Evolutionary conservation across 37 sponge, comb jelly and placozoan genomes (phyloP).

Genomic region (Halisarca cf. caerulea): DNA sequence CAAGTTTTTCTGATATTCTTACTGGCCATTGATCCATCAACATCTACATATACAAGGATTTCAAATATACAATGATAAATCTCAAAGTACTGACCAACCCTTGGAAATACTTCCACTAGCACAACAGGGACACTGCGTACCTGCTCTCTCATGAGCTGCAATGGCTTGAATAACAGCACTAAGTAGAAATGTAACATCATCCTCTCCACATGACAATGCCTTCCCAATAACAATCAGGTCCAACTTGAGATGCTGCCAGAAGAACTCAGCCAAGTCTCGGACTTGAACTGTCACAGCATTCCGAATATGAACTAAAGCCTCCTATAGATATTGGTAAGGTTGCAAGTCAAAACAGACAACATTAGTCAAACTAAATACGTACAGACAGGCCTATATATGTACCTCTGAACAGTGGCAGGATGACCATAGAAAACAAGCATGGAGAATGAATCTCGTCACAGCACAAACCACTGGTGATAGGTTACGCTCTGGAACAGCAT

Average conservation of each 20-base stretch:
- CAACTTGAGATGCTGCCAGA: not conserved
- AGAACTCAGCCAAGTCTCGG: conserved; percentile 2
- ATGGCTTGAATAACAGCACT: not conserved
- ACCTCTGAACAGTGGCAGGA: conserved; percentile 11
- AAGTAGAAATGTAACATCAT: not conserved
- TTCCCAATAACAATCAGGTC: not conserved
- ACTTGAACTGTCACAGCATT: not conserved
- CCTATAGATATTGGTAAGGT: not conserved
- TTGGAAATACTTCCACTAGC: too few relatives aligned
- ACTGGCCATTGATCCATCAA: conserved; percentile 5
- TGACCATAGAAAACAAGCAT: conserved; percentile 23
- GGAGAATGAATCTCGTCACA: conserved; percentile 12
- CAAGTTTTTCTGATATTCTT: not conserved
- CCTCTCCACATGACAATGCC: not conserved
- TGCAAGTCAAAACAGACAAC: too few relatives aligned
- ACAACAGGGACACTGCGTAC: too few relatives aligned
- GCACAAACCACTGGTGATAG: conserved; percentile 11
- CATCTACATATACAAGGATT: too few relatives aligned
- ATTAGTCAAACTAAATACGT: too few relatives aligned
- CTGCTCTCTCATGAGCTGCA: too few relatives aligned
- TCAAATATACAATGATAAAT: too few relatives aligned
- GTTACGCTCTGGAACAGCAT: conserved; percentile 15
- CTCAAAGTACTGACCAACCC: too few relatives aligned
- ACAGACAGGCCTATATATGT: not conserved
- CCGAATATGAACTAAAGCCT: not conserved